Base-by-base conservation (phyloP, 2,888 invertebrate species). In the Drosophila phalerata region DNA sequence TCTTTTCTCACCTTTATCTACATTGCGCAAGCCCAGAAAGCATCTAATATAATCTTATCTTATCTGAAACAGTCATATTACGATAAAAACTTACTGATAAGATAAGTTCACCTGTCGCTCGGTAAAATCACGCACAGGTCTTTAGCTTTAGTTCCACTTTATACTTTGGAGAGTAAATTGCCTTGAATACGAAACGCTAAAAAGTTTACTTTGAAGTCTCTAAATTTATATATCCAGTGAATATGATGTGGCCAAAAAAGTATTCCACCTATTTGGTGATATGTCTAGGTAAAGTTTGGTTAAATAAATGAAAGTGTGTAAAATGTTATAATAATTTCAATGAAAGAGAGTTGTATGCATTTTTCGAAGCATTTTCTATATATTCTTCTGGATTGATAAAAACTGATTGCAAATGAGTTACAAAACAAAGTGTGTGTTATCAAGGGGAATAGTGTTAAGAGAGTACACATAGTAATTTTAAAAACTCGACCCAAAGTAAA, bases 191-290 rank as follows among this genome's bases (percentile, higher is more conserved):
- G 47, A 61, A 43, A 52, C 64, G 25, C 55, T 47, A 55, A 65
- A 38, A 40, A 57, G 25, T 60, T 45, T 38, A 57, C 65, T 68
- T 40, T 17, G 0, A 57, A 73, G 10, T 22, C 42, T 11, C 55
- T 8, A 40, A 63, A 43, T 42, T 2, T n/a, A 42, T 32, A 9
- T 43, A 42, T 32, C n/a, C 55, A 69, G 67, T 63, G 61, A 80
- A 85, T 82, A 91, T 90, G 90, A 88, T 86, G 75, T 75, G 82
- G 73, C 47, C 81, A 30, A 91, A 88, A 70, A 90, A 86, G 69
- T 83, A 60, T 42, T 83, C 90, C 57, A 87, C 91, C 47, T 90
- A 85, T 63, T 78, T 91, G 77, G 75, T 91, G 79, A 88, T 91
- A 60, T 85, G 90, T 67, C 69, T 91, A 57, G 90, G 91, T 91